A percentile compares a stretch with the other conserved stretches of the same genome.
Evolutionary conservation across 2,888 invertebrate genomes (phyloP).

Genomic region (Coleophora deauratella): DNA sequence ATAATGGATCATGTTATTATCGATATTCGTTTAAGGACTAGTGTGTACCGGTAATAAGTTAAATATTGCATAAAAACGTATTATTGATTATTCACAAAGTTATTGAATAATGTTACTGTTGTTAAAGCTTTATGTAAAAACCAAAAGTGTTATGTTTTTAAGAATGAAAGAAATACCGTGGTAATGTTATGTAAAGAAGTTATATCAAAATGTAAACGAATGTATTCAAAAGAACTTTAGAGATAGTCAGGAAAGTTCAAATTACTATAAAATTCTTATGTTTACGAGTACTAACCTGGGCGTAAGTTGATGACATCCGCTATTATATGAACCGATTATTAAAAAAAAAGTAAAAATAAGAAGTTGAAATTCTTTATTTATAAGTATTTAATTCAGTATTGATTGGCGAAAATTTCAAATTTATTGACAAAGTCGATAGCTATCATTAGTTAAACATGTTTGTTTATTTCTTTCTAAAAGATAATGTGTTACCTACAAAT

Average conservation of each 20-base stretch:
- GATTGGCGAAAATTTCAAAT: conserved; percentile 12
- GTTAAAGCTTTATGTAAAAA: conserved; percentile 70
- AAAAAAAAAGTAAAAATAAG: not conserved
- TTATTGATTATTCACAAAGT: conserved; percentile 39
- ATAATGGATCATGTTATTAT: conserved; percentile 26
- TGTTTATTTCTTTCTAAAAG: too few relatives aligned
- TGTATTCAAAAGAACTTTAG: conserved; percentile 14
- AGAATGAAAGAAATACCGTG: conserved; percentile 29
- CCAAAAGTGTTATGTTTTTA: conserved; percentile 72
- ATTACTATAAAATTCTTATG: conserved; percentile 3
- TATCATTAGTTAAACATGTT: too few relatives aligned
- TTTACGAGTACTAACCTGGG: conserved; percentile 1
- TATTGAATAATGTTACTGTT: conserved; percentile 63
- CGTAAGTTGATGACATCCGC: too few relatives aligned
- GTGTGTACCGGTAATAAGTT: conserved; percentile 34
- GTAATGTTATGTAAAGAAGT: conserved; percentile 16
- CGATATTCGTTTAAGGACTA: conserved; percentile 28
- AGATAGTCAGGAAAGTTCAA: conserved; percentile 3
- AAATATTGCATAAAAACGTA: conserved; percentile 45
- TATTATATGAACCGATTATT: too few relatives aligned
- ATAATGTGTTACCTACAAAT: too few relatives aligned
- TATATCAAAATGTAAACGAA: conserved; percentile 10
- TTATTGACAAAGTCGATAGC: too few relatives aligned
- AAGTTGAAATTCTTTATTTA: conserved; percentile 12
- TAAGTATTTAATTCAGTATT: conserved; percentile 48